Percentiles rank a stretch among this genome's conserved stretches.
phyloP scores from a whole-genome alignment of 2,797 vertebrate genomes.

The Syndactyla subalaris region DNA sequence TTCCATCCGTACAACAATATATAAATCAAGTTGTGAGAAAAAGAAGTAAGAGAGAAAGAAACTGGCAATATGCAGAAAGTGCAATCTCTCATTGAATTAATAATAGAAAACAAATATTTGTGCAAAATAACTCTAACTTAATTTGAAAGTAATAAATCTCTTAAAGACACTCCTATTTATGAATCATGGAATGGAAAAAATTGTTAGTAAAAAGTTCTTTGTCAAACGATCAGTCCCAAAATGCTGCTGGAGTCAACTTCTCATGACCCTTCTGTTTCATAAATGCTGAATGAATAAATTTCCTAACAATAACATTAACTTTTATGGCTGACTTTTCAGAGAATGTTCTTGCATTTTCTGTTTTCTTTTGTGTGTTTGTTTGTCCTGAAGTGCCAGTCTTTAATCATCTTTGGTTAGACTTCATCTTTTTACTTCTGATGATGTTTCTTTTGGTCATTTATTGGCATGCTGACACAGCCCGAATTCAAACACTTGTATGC shows the following conservation, averaged over 20 bases:
- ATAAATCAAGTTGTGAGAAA: neutral
- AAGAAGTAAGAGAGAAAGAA: neutral
- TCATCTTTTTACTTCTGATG: neutral
- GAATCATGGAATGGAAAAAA: neutral
- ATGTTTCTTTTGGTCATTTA: neutral
- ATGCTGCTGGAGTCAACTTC: neutral
- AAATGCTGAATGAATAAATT: neutral
- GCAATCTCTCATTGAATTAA: neutral
- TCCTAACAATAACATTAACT: neutral
- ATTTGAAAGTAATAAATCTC: neutral
- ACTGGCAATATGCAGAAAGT: neutral
- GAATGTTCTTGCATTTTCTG: neutral
- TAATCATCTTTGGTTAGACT: neutral
- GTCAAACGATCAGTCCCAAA: constrained; percentile 14
- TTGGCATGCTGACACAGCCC: neutral
- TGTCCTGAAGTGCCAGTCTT: neutral
- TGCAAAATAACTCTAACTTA: neutral
- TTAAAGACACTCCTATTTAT: neutral
- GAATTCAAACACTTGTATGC: neutral
- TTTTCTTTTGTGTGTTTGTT: neutral
- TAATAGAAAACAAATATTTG: neutral
- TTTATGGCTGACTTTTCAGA: neutral
- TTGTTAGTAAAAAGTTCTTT: constrained; percentile 1
- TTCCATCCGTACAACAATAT: neutral
- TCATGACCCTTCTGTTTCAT: neutral